Evolutionary conservation across 1,140 invertebrate genomes (phyloP), one percentile per base, ranked within the genome.

Genomic region (Ganaspis sp.): DNA sequence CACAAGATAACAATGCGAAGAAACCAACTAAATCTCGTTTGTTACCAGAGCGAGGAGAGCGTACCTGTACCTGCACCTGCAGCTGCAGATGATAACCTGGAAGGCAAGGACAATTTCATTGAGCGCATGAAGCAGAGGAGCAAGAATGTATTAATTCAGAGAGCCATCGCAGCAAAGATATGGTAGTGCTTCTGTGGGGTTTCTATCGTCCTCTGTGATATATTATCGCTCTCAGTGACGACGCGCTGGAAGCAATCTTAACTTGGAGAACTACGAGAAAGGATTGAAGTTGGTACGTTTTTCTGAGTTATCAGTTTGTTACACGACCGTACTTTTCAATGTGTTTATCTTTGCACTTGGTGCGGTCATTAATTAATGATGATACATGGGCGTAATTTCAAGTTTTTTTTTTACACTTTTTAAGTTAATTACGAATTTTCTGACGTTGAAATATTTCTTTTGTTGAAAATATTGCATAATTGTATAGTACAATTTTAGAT

Each of bases 71-170:
- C n/a, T 17, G 45, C 15, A 49, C 1, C 45, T 75, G 78, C 75
- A 74, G 72, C 83, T 73, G 82, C 69, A 70, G 83, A 80, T 58
- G 87, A 71, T 79, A 83, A 83, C 75, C 83, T 82, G 78, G 88
- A 87, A 26, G 87, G 84, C 73, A 88, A 86, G 86, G 88, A 88
- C 69, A 78, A 78, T 80, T 90, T 90, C 84, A 88, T 90, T 87
- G 87, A 89, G 69, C 87, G 88, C 74, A 89, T 90, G 88, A 90
- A 90, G 82, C 87, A 88, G 77, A 86, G 87, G 83, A 89, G 88
- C 84, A 88, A 90, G 81, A 87, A 83, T 81, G 88, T 89, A 76
- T 85, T 90, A 79, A 88, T 90, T 82, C 86, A 86, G 79, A 85
- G 87, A 85, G 86, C 85, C 77, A 87, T 89, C 73, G 88, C 88